Percentiles rank a stretch among this genome's conserved stretches.
Conservation (phyloP, 2,888 invertebrate genomes). For the Norana najaformis region DNA sequence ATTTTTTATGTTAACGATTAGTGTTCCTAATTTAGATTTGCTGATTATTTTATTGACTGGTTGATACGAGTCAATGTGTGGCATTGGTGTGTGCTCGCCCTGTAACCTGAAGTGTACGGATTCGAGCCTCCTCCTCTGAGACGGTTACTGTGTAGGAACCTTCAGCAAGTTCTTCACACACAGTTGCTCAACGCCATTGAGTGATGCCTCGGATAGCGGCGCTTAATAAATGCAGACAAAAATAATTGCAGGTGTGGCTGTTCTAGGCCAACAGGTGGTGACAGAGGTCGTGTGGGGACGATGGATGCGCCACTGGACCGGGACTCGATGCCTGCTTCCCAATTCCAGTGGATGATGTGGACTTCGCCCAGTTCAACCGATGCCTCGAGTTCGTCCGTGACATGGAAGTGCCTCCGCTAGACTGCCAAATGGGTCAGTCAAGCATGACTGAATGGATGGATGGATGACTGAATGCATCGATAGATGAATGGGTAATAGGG, state of each 20-base stretch:
- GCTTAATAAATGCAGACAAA: no score
- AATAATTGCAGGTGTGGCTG: background rate
- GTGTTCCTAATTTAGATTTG: no score
- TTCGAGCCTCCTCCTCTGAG: background rate
- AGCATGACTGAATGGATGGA: background rate
- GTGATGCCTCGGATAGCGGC: background rate
- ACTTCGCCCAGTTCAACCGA: conserved; percentile 41
- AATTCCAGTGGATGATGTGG: conserved; percentile 48
- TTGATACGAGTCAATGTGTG: background rate
- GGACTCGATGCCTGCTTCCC: conserved; percentile 50
- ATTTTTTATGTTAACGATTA: no score
- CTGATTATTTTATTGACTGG: no score
- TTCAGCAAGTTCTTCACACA: no score
- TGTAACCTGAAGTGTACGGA: background rate
- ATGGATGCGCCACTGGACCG: conserved; percentile 37
- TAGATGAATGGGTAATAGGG: background rate
- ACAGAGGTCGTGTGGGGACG: conserved; percentile 39
- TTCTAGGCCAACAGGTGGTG: conserved; percentile 30
- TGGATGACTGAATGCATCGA: background rate
- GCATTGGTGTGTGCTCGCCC: background rate
- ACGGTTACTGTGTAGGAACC: no score
- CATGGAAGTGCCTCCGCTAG: conserved; percentile 37
- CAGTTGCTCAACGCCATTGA: no score
- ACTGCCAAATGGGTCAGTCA: conserved; percentile 35
- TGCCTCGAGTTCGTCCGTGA: conserved; percentile 43